Percentiles rank a stretch among this genome's conserved stretches.
Evolutionary conservation across 2,888 invertebrate species (phyloP).

Genomic region (Drosophila demipolita): DNA sequence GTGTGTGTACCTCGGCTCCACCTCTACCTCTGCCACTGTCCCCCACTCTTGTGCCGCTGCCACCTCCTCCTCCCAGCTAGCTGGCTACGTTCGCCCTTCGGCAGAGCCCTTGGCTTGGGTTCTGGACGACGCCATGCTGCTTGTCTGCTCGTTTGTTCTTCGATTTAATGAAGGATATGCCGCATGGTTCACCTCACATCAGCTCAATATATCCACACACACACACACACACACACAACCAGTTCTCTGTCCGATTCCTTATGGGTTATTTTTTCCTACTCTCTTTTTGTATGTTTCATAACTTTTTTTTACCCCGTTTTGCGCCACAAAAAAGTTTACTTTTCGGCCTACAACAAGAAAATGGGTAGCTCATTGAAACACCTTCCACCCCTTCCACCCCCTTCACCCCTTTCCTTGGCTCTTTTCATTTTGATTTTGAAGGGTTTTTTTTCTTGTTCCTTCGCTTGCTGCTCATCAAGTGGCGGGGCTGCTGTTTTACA

Average conservation of each 20-base stretch:
- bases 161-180: constrained; percentile 81
- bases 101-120: constrained; percentile 49
- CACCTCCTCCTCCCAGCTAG: constrained; percentile 13
- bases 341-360: constrained; percentile 58
- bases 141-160: constrained; percentile 81
- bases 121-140: constrained; percentile 65
- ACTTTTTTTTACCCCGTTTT: constrained; percentile 51
- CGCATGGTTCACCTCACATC: constrained; percentile 67
- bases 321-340: constrained; percentile 69
- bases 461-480: constrained; percentile 49
- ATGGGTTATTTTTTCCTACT: constrained; percentile 37
- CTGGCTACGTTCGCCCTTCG: constrained; percentile 33
- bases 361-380: constrained; percentile 22
- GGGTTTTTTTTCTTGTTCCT: constrained; percentile 27
- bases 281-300: constrained; percentile 68
- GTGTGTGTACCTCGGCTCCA: constrained; percentile 18
- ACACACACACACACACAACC: constrained; percentile 11
- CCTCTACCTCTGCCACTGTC: neutral
- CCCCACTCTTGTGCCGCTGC: neutral
- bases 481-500: constrained; percentile 63
- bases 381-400: constrained; percentile 6
- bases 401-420: constrained; percentile 6
- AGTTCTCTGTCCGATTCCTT: constrained; percentile 34
- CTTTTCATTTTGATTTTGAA: constrained; percentile 62
- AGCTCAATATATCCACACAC: constrained; percentile 35